Percentiles rank a stretch among this genome's conserved stretches.
These are phyloP conservation scores for Dicaeum eximium DNA, from an alignment of 2,113 vertebrate species.

Conservation along the genomic window DNA sequence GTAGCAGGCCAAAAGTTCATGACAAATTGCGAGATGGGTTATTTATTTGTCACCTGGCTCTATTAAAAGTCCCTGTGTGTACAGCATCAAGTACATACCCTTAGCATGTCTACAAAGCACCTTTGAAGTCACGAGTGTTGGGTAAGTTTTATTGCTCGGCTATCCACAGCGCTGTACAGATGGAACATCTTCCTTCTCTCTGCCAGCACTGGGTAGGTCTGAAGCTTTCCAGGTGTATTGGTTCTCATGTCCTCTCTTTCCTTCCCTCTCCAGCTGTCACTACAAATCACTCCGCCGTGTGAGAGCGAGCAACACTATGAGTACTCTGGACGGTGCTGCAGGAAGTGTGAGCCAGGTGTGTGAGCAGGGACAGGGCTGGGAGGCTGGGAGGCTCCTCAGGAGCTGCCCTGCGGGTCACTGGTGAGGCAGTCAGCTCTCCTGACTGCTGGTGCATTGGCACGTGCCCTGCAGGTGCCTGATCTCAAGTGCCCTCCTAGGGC, in stretches of 20 bases:
- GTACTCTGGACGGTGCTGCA: conserved; percentile 65
- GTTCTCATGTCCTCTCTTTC: background rate
- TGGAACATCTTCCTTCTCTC: background rate
- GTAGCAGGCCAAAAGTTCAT: background rate
- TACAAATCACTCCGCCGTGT: conserved; percentile 52
- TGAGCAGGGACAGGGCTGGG: background rate
- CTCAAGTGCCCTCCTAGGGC: background rate
- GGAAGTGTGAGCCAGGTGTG: conserved; percentile 77
- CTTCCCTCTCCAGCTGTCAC: conserved; percentile 55
- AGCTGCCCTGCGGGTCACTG: background rate
- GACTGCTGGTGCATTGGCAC: background rate
- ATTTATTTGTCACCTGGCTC: background rate
- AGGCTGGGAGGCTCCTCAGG: background rate
- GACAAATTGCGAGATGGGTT: background rate
- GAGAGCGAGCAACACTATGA: conserved; percentile 66
- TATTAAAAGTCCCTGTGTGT: background rate
- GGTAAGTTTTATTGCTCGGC: background rate
- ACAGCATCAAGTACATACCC: background rate
- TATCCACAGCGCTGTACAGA: background rate
- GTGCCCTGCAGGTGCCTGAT: background rate
- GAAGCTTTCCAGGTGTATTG: background rate
- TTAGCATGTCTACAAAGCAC: background rate
- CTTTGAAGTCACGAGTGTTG: background rate
- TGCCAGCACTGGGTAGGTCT: background rate
- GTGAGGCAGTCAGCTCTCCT: background rate